Evolutionary conservation across 2,888 invertebrate species (phyloP).

Genomic region (Cataglyphis rosenhaueri): DNA sequence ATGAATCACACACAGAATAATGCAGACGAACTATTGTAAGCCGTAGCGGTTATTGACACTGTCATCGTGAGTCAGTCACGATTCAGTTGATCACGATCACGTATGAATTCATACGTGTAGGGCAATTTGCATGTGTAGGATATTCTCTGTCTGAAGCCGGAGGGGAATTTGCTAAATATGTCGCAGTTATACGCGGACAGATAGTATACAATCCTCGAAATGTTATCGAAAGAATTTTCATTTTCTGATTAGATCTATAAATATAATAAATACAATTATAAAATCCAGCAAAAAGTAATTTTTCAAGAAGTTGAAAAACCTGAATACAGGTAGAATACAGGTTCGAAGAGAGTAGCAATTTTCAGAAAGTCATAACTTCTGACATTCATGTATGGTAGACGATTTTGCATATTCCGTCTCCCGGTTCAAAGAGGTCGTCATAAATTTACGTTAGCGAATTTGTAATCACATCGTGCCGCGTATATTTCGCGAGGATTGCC

Average conservation of each 20-base stretch:
- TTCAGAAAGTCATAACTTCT: background rate
- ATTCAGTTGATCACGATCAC: conserved; percentile 67
- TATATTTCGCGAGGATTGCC: conserved; percentile 21
- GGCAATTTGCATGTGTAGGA: conserved; percentile 11
- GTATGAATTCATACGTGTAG: conserved; percentile 36
- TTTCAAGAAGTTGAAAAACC: background rate
- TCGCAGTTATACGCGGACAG: background rate
- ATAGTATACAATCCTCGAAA: conserved; percentile 14
- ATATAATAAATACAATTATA: background rate
- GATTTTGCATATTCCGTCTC: background rate
- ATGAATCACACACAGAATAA: background rate
- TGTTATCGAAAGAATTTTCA: conserved; percentile 8
- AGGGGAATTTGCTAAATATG: conserved; percentile 21
- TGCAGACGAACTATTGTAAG: background rate
- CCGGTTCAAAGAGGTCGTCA: conserved; percentile 18
- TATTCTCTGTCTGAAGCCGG: background rate
- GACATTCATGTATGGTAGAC: background rate
- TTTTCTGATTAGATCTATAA: background rate
- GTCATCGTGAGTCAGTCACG: conserved; percentile 68
- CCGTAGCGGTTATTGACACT: conserved; percentile 55
- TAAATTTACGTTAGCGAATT: conserved; percentile 31
- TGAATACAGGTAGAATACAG: background rate
- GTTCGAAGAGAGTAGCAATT: background rate
- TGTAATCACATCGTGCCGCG: conserved; percentile 13
- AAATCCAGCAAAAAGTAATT: background rate